Conservation (phyloP, 2,113 vertebrate species). For the Puffinus mauretanicus region DNA sequence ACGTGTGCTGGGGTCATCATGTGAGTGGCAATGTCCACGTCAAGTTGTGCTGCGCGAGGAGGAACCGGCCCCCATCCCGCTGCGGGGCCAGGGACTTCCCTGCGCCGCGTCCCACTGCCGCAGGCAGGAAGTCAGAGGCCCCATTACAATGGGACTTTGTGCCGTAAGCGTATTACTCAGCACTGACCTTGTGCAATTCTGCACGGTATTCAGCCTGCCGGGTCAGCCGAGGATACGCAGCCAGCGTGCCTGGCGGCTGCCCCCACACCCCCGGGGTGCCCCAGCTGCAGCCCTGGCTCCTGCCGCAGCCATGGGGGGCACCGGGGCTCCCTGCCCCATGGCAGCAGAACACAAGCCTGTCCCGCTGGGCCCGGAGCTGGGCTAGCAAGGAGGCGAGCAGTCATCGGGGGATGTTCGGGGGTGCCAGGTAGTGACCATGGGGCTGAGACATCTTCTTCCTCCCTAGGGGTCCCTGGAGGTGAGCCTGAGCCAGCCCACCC, state of each 20-base stretch:
- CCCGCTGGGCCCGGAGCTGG: neutral
- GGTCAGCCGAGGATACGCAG: constrained; percentile 47
- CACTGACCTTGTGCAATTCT: constrained; percentile 70
- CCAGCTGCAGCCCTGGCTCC: neutral
- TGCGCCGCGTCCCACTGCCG: constrained; percentile 9
- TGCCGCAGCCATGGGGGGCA: fast-evolving
- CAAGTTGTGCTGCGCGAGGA: neutral
- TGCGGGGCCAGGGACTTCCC: constrained; percentile 28
- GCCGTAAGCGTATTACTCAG: constrained; percentile 62
- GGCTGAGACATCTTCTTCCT: neutral
- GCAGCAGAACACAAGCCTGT: neutral
- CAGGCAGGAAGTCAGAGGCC: constrained; percentile 49
- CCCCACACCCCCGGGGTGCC: neutral
- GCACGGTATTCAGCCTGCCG: constrained; percentile 34
- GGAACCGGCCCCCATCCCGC: neutral
- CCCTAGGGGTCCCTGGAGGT: constrained; percentile 85
- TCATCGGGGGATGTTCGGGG: fast-evolving
- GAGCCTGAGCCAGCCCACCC: constrained; percentile 85
- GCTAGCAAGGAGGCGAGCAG: neutral
- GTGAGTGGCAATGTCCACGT: neutral
- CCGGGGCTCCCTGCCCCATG: neutral
- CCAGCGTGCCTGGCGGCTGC: neutral
- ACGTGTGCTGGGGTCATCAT: neutral
- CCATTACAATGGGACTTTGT: constrained; percentile 69
- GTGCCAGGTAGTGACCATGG: neutral